Evolutionary conservation across 2,797 vertebrate genomes (phyloP), one percentile per base, ranked within the genome.

Genomic region (Loris lydekkerianus): DNA sequence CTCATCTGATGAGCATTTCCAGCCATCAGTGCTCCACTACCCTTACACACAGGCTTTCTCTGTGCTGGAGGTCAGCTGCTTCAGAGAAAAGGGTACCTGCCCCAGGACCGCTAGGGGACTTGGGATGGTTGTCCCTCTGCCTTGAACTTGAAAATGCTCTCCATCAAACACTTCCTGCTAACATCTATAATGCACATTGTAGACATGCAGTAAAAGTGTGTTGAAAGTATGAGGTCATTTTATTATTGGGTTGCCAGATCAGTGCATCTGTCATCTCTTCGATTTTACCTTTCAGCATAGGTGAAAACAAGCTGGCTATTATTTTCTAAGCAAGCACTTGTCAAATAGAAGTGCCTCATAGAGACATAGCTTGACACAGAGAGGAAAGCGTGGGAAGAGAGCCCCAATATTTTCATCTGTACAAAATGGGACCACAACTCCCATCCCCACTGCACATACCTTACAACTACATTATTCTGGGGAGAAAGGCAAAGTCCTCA

Each of bases 271-370:
- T 89, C 89, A 88, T 83, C 56, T 86, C 85, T 88, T 96, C 2
- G 1, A 92, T 83, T 95, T 96, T 75, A 78, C 43, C 82, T 96
- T 94, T 91, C 60, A 61, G 25, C 34, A 73, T 46, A 96, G 78
- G 76, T 72, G 63, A 95, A 92, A 96, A 90, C 61, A 93, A 96
- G 87, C 61, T 76, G 84, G 46, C 56, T 53, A 29, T 72, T 94
- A 93, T 93, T 94, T 93, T 77, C 83, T 60, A 94, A 46, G 56
- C 85, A 95, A 65, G 40, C 56, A 5, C 69, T 53, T 92, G 56
- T 94, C 90, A 92, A 80, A 60, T 84, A 31, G 65, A 83, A 60
- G 49, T 82, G 92, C 60, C 67, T 90, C 58, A 23, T 46, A 25
- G 60, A 87, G 81, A 60, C 25, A 37, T 21, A 70, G 14, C 11